These are phyloP conservation scores for Volucella zonaria DNA, from an alignment of 2,888 invertebrate genomes.

Conservation along the genomic window DNA sequence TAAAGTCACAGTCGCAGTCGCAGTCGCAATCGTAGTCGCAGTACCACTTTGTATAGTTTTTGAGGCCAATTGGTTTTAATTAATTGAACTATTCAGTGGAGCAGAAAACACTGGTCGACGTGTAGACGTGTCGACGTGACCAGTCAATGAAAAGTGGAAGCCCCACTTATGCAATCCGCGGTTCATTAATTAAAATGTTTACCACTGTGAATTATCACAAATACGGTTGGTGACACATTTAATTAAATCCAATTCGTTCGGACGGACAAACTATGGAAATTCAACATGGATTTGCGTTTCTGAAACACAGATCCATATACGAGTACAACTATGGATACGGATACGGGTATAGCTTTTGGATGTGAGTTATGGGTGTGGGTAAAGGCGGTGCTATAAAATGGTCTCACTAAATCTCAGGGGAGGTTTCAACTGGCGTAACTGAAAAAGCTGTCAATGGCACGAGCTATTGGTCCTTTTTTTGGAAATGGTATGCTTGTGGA, in stretches of 20 bases:
- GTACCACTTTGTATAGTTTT: conserved; percentile 7
- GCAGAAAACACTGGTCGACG: conserved; percentile 12
- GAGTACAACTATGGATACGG: too few species aligned
- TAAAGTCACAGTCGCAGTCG: not conserved
- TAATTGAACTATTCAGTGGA: conserved; percentile 52
- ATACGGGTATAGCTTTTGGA: too few species aligned
- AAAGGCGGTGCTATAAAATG: conserved; percentile 26
- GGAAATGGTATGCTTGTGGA: too few species aligned
- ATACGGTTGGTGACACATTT: conserved; percentile 34
- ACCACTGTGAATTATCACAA: conserved; percentile 19
- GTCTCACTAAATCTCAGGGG: conserved; percentile 21
- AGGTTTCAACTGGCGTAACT: not conserved
- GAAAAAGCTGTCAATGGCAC: not conserved
- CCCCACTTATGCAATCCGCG: conserved; percentile 23
- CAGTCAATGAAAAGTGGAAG: conserved; percentile 36
- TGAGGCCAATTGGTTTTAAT: conserved; percentile 56
- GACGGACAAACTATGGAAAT: conserved; percentile 19
- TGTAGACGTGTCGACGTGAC: conserved; percentile 20
- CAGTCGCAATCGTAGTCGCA: too few species aligned
- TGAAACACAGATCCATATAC: not conserved
- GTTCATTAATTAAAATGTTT: conserved; percentile 51
- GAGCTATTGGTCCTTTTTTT: too few species aligned
- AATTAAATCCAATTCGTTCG: conserved; percentile 34
- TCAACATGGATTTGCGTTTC: conserved; percentile 16
- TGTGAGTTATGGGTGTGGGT: too few species aligned